Evolutionary conservation across 2,888 invertebrate genomes (phyloP).

Genomic region (Schrankia costaestrigalis): DNA sequence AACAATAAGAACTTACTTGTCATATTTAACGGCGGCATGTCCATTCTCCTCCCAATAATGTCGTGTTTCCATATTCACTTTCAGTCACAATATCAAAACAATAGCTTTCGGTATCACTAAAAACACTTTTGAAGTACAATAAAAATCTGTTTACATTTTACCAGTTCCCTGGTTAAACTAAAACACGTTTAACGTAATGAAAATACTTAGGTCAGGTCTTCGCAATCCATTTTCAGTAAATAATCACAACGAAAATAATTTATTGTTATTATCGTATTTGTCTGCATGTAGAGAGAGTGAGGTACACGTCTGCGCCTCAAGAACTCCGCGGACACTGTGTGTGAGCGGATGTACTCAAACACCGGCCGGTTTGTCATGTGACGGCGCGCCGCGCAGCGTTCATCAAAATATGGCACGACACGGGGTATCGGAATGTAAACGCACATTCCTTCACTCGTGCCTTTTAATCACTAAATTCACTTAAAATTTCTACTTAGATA

Average conservation of each 20-base stretch:
- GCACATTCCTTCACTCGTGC: slow-evolving; percentile 27
- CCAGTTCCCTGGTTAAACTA: slow-evolving; percentile 18
- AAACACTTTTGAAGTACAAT: slow-evolving; percentile 33
- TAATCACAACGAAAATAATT: slow-evolving; percentile 26
- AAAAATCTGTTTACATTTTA: slow-evolving; percentile 43
- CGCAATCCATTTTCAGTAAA: slow-evolving; percentile 49
- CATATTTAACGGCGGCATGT: slow-evolving; percentile 65
- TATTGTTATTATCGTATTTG: slow-evolving; percentile 44
- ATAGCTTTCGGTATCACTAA: slow-evolving; percentile 47
- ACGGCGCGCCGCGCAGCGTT: slow-evolving; percentile 39
- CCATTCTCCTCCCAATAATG: slow-evolving; percentile 74
- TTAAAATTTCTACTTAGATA: too few species aligned
- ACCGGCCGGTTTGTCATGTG: slow-evolving; percentile 65
- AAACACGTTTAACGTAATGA: slow-evolving; percentile 34
- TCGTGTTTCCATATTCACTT: slow-evolving; percentile 69
- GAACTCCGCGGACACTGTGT: slow-evolving; percentile 51
- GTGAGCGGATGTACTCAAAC: slow-evolving; percentile 38
- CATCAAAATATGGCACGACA: slow-evolving; percentile 54
- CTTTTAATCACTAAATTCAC: too few species aligned
- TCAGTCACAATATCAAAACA: slow-evolving; percentile 49
- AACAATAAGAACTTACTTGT: slow-evolving; percentile 54
- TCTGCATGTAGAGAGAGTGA: slow-evolving; percentile 36
- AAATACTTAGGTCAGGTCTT: slow-evolving; percentile 44
- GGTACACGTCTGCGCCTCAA: slow-evolving; percentile 38
- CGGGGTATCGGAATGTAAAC: slow-evolving; percentile 42